A percentile compares a stretch with the other conserved stretches of the same genome.
phyloP scores from a whole-genome alignment of 2,113 vertebrate genomes.

The Oreochromis niloticus region DNA sequence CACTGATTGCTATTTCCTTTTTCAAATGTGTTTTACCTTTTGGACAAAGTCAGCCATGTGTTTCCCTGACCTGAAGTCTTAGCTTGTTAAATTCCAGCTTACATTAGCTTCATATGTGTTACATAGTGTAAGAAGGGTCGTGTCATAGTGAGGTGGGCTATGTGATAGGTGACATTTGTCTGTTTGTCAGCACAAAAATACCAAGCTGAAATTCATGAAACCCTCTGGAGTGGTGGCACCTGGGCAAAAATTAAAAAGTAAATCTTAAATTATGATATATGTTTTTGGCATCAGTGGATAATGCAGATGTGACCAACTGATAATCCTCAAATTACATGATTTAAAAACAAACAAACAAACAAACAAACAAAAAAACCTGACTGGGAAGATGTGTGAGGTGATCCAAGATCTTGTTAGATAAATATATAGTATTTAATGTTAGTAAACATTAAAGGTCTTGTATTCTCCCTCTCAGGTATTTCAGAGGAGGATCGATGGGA shows the following conservation, averaged over 20 bases:
- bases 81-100: neutral
- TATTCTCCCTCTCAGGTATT: conserved; percentile 60
- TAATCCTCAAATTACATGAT: neutral
- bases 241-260: neutral
- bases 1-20: neutral
- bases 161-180: neutral
- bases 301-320: neutral
- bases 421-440: neutral
- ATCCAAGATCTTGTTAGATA: neutral
- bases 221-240: neutral
- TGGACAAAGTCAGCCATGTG: neutral
- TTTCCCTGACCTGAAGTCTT: neutral
- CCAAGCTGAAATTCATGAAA: neutral
- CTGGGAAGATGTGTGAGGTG: neutral
- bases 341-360: neutral
- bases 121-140: neutral
- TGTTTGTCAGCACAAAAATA: neutral
- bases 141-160: neutral
- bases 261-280: neutral
- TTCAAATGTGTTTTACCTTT: neutral
- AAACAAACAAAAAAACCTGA: neutral
- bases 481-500: conserved; percentile 42
- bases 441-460: neutral
- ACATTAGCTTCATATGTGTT: neutral
- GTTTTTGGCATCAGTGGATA: neutral